These are phyloP conservation scores for Nomada fabriciana DNA, from an alignment of 2,888 invertebrate genomes.

Conservation along the genomic window DNA sequence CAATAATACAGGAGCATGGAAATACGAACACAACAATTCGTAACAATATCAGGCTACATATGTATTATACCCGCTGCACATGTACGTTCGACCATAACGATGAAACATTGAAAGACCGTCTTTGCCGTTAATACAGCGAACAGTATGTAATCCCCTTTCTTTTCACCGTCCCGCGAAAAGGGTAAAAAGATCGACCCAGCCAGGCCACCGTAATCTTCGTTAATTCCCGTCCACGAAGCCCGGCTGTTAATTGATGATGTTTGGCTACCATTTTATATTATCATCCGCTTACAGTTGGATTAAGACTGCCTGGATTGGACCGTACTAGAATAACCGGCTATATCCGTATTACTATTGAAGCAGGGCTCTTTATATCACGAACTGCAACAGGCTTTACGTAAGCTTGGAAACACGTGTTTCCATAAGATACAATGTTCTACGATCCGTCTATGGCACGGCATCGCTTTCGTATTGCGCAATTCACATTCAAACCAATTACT, in stretches of 20 bases:
- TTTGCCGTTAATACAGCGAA: neutral
- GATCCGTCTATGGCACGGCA: neutral
- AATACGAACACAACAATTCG: constrained; percentile 11
- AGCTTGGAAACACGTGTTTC: constrained; percentile 20
- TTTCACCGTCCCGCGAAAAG: neutral
- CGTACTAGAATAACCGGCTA: constrained; percentile 20
- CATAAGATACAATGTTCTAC: neutral
- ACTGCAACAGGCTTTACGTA: constrained; percentile 32
- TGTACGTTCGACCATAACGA: neutral
- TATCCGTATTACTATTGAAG: constrained; percentile 15
- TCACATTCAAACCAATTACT: too few species aligned
- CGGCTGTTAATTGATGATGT: constrained; percentile 2
- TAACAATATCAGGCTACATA: neutral
- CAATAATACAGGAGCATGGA: neutral
- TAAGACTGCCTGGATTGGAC: constrained; percentile 12
- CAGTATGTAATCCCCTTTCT: neutral
- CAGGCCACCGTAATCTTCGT: neutral
- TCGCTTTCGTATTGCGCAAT: too few species aligned
- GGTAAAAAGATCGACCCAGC: neutral
- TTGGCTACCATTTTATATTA: constrained; percentile 26
- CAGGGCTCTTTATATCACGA: constrained; percentile 10
- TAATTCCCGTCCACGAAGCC: constrained; percentile 3
- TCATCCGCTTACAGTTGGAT: constrained; percentile 34
- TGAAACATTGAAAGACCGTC: neutral
- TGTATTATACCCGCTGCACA: neutral